phyloP scores from a whole-genome alignment of 2,888 invertebrate genomes.

The Spisula solida region DNA sequence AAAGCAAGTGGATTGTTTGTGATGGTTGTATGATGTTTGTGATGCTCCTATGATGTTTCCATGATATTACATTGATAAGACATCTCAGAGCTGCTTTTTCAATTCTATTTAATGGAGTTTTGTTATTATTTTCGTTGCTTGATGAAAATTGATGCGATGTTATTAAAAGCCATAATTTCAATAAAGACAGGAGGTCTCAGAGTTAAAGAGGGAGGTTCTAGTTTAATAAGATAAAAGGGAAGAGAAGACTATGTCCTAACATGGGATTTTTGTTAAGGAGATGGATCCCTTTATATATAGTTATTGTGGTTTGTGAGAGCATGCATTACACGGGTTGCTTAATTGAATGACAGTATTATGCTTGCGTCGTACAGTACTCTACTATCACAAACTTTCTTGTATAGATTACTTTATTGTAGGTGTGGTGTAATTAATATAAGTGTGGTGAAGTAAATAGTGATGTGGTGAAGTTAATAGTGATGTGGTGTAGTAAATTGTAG shows the following conservation, averaged over 20 bases:
- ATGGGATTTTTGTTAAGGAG: conserved; percentile 11
- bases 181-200: conserved; percentile 33
- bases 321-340: background rate
- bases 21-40: conserved; percentile 39
- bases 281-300: background rate
- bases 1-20: conserved; percentile 36
- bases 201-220: conserved; percentile 30
- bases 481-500: no score
- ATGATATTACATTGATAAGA: conserved; percentile 52
- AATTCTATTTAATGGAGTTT: conserved; percentile 60
- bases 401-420: no score
- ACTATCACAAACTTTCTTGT: no score
- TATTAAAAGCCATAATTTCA: conserved; percentile 57
- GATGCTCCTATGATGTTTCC: conserved; percentile 26
- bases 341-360: background rate
- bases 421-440: no score
- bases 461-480: no score
- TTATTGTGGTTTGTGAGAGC: background rate
- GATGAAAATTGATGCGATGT: conserved; percentile 55
- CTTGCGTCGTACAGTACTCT: background rate
- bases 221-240: conserved; percentile 39
- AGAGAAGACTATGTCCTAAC: background rate
- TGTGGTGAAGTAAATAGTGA: no score
- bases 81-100: conserved; percentile 39
- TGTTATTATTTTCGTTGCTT: conserved; percentile 55